Conservation (phyloP, 2,797 vertebrate genomes). For the Lutjanus argentimaculatus region DNA sequence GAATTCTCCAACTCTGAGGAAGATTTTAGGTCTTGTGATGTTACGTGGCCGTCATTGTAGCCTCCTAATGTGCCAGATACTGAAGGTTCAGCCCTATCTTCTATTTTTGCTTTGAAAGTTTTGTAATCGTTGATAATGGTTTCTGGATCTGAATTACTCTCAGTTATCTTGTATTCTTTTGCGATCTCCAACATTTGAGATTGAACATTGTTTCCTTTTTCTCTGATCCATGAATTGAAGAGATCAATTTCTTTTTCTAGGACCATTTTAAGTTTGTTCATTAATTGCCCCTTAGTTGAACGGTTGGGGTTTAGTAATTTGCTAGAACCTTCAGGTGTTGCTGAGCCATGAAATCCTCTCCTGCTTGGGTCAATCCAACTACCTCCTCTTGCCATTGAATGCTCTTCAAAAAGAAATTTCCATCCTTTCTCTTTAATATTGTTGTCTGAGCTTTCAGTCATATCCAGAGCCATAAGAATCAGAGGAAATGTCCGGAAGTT, state of each 20-base stretch:
- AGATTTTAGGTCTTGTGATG: constrained; percentile 34
- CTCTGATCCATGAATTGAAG: neutral
- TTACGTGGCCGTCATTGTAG: constrained; percentile 33
- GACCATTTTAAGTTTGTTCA: accelerated
- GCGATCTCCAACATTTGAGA: neutral
- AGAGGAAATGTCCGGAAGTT: constrained; percentile 68
- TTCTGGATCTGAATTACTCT: accelerated
- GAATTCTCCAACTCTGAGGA: constrained; percentile 51
- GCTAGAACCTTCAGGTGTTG: neutral
- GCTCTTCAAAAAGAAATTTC: neutral
- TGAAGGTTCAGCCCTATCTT: accelerated
- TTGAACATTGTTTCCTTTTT: accelerated
- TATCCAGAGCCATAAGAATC: constrained; percentile 48
- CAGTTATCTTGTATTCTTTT: neutral
- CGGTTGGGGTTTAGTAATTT: neutral
- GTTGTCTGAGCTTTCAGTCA: accelerated
- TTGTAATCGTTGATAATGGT: neutral
- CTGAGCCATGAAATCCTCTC: constrained; percentile 57
- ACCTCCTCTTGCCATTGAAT: constrained; percentile 46
- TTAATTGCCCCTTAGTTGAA: accelerated
- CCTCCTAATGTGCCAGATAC: constrained; percentile 40
- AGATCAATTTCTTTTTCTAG: accelerated
- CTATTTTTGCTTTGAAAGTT: neutral
- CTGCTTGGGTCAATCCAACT: constrained; percentile 49
- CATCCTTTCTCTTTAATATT: neutral